Evolutionary conservation across 2,797 vertebrate genomes (phyloP).

Genomic region (Gymnocypris eckloni): DNA sequence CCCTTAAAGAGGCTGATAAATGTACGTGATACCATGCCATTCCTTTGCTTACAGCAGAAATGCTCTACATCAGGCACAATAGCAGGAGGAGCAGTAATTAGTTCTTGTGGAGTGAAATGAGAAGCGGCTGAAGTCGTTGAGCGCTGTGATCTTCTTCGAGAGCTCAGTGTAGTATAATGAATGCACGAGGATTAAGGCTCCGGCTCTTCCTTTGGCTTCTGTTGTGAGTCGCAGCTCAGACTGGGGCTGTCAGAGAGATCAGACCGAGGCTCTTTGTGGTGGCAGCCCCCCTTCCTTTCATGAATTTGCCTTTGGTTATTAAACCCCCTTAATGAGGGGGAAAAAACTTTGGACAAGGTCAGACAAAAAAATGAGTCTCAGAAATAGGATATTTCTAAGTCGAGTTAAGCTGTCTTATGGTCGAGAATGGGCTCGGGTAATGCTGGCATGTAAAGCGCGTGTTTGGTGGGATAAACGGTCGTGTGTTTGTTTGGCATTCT

Average conservation of each 20-base stretch:
- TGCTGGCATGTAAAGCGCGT: slow-evolving; percentile 65
- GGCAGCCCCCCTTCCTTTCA: slow-evolving; percentile 73
- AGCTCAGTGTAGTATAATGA: slow-evolving; percentile 80
- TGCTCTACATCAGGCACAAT: slow-evolving; percentile 74
- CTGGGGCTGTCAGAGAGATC: slow-evolving; percentile 78
- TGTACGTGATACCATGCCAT: slow-evolving; percentile 53
- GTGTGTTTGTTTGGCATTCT: slow-evolving; percentile 66
- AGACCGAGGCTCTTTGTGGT: slow-evolving; percentile 79
- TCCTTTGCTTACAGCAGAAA: slow-evolving; percentile 55
- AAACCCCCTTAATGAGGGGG: slow-evolving; percentile 79
- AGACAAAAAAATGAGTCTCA: slow-evolving; percentile 76
- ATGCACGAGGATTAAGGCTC: slow-evolving; percentile 80
- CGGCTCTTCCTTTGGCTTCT: slow-evolving; percentile 69
- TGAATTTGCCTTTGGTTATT: slow-evolving; percentile 79
- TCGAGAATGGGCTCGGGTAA: slow-evolving; percentile 60
- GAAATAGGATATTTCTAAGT: slow-evolving; percentile 78
- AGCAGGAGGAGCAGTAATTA: slow-evolving; percentile 78
- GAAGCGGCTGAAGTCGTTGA: slow-evolving; percentile 77
- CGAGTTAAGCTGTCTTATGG: slow-evolving; percentile 74
- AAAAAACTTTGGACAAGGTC: slow-evolving; percentile 80
- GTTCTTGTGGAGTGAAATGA: slow-evolving; percentile 83
- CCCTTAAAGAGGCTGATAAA: slow-evolving; percentile 37
- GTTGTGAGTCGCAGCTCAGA: slow-evolving; percentile 78
- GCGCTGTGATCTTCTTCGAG: slow-evolving; percentile 78
- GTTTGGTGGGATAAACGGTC: slow-evolving; percentile 70